These are phyloP conservation scores for Microctonus hyperodae DNA, from an alignment of 2,888 invertebrate species.

Conservation along the genomic window DNA sequence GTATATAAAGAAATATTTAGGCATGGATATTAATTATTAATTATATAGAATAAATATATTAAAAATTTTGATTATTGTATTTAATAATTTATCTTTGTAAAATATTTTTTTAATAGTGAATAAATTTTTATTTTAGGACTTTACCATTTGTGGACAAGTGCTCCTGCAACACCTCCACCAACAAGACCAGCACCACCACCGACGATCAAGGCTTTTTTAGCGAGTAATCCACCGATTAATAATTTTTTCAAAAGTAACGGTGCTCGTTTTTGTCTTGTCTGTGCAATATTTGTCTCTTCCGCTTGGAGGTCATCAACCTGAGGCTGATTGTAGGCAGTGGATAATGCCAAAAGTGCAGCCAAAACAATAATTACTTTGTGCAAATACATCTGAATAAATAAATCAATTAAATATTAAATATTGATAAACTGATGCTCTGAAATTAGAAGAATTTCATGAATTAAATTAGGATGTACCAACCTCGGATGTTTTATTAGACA, in stretches of 20 bases:
- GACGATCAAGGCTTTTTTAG: slow-evolving; percentile 42
- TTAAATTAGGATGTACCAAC: slow-evolving; percentile 20
- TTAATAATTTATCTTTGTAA: too few species aligned
- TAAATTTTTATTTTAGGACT: slow-evolving; percentile 22
- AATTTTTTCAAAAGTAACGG: slow-evolving; percentile 40
- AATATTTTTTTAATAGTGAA: too few species aligned
- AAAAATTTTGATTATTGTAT: too few species aligned
- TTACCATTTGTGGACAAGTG: slow-evolving; percentile 46
- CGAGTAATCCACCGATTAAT: slow-evolving; percentile 42
- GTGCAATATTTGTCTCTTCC: background rate
- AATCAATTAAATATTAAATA: too few species aligned
- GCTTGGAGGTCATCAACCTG: background rate
- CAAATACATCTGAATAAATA: background rate
- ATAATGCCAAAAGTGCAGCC: background rate
- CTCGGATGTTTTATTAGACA: slow-evolving; percentile 15
- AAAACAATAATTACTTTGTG: background rate
- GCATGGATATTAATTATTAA: too few species aligned
- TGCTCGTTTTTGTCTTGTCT: slow-evolving; percentile 43
- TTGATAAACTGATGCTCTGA: background rate
- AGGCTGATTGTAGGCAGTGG: background rate
- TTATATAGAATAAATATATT: too few species aligned
- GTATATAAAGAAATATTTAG: too few species aligned
- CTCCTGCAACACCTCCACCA: slow-evolving; percentile 42
- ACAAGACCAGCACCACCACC: slow-evolving; percentile 35
- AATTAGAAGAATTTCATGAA: background rate